A percentile compares a stretch with the other conserved stretches of the same genome.
Evolutionary conservation across 2,113 vertebrate species (phyloP).

Genomic region (Cryptoleucopteryx plumbea): DNA sequence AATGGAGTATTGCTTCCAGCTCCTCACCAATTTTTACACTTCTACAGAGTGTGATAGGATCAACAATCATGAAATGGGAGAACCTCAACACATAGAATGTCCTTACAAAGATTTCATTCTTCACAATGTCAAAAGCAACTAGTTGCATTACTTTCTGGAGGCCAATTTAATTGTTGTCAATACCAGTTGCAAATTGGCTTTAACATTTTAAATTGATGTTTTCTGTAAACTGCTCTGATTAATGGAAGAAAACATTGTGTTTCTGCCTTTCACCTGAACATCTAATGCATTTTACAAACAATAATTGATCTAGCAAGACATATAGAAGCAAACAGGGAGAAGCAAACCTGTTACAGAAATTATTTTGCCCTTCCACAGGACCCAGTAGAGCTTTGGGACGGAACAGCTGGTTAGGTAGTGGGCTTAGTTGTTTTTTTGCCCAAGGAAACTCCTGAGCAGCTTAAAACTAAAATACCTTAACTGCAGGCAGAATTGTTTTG

Average conservation of each 20-base stretch:
- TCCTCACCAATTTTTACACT: background rate
- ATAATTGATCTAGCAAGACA: slow-evolving; percentile 7
- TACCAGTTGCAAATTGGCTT: slow-evolving; percentile 43
- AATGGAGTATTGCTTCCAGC: background rate
- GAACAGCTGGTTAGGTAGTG: background rate
- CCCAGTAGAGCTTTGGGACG: background rate
- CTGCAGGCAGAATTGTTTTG: background rate
- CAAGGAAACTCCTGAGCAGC: background rate
- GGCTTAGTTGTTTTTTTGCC: background rate
- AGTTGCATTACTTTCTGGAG: background rate
- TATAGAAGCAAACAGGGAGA: background rate
- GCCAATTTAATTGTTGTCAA: slow-evolving; percentile 42
- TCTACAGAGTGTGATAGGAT: background rate
- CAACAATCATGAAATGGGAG: background rate
- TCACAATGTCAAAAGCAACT: slow-evolving; percentile 19
- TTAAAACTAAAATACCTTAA: background rate
- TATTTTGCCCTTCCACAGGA: background rate
- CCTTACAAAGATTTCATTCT: slow-evolving; percentile 37
- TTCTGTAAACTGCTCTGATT: slow-evolving; percentile 50
- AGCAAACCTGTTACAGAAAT: background rate
- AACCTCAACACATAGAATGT: background rate
- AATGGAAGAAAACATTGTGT: slow-evolving; percentile 32
- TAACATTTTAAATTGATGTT: slow-evolving; percentile 58
- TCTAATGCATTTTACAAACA: slow-evolving; percentile 34
- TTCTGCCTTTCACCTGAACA: slow-evolving; percentile 23